phyloP scores from a whole-genome alignment of 2,888 invertebrate species.

The Catocala sponsa region DNA sequence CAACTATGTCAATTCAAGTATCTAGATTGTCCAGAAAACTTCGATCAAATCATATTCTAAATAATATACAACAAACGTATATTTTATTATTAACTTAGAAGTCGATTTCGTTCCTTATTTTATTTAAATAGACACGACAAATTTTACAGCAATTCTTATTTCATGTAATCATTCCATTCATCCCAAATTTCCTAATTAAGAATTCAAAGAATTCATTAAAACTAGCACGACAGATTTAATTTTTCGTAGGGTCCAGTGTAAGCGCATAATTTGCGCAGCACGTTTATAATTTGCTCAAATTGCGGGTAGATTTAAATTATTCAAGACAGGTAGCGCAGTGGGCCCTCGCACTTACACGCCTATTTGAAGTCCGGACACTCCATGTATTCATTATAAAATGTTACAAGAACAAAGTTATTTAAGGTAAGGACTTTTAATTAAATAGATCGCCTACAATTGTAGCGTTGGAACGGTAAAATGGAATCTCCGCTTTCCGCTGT shows the following conservation, averaged over 20 bases:
- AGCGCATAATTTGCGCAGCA: constrained; percentile 28
- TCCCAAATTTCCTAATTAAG: constrained; percentile 5
- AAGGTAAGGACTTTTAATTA: constrained; percentile 11
- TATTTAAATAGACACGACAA: no score
- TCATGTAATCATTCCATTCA: not conserved
- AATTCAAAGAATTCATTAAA: constrained; percentile 17
- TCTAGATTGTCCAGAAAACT: no score
- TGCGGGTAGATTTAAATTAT: constrained; percentile 57
- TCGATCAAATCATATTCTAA: no score
- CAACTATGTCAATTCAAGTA: no score
- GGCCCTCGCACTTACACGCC: constrained; percentile 43
- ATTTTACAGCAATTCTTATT: no score
- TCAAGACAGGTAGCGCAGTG: constrained; percentile 52
- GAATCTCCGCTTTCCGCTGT: no score
- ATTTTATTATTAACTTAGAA: no score
- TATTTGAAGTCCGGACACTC: constrained; percentile 41
- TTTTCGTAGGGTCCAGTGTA: constrained; percentile 22
- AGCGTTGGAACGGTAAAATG: not conserved
- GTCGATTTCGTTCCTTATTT: no score
- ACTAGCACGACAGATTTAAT: constrained; percentile 12
- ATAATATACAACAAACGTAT: no score
- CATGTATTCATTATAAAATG: constrained; percentile 38
- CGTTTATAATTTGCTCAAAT: constrained; percentile 52
- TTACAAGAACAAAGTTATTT: not conserved
- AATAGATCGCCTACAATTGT: not conserved